Conservation (phyloP, 2,888 invertebrate genomes). For the Caradrina kadenii region DNA sequence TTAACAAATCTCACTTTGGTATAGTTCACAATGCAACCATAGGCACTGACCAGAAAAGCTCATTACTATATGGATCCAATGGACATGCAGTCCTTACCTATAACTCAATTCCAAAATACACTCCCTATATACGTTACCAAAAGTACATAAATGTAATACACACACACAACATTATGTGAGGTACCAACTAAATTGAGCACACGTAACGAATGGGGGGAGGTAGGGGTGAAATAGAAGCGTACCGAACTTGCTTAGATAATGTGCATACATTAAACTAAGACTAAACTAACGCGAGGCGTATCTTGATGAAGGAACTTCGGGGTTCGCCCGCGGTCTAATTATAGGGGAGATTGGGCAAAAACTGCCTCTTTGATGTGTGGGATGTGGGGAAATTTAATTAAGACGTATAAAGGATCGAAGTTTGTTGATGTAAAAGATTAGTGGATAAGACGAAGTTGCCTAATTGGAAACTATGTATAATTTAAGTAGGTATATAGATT, state of each 20-base stretch:
- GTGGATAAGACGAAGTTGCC: conserved; percentile 16
- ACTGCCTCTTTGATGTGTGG: conserved; percentile 64
- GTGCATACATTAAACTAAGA: conserved; percentile 90
- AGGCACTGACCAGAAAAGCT: neutral
- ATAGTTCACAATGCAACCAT: neutral
- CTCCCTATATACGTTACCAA: conserved; percentile 1
- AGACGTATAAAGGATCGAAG: conserved; percentile 45
- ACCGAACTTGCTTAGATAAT: conserved; percentile 89
- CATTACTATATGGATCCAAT: neutral
- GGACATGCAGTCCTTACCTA: neutral
- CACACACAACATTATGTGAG: conserved; percentile 61
- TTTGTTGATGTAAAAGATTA: conserved; percentile 49
- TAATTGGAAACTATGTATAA: conserved; percentile 42
- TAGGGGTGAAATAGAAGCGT: conserved; percentile 69
- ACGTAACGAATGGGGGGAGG: conserved; percentile 74
- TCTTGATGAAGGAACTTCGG: conserved; percentile 88
- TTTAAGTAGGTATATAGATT: neutral
- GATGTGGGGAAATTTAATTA: conserved; percentile 68
- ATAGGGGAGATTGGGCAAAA: conserved; percentile 78
- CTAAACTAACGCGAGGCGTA: conserved; percentile 86
- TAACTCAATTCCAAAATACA: conserved; percentile 8
- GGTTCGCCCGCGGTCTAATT: conserved; percentile 84
- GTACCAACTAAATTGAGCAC: conserved; percentile 79
- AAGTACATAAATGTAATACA: conserved; percentile 40
- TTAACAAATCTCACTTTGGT: neutral